Base-by-base conservation (phyloP, 2,888 invertebrate species). In the Cylloceria caligata region DNA sequence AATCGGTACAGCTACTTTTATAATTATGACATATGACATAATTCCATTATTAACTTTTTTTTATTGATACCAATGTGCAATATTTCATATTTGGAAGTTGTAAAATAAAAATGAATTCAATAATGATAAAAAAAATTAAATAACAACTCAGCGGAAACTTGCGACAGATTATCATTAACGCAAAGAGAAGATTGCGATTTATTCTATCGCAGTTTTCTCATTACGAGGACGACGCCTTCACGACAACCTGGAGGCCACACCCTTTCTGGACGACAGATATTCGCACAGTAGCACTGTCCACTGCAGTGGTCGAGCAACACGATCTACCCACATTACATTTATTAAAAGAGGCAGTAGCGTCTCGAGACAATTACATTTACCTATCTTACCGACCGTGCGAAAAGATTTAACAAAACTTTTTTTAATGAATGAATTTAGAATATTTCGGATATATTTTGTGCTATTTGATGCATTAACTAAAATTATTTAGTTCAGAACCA, bases 191-290 rank as follows among this genome's bases (percentile, higher is more conserved):
- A 86, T 88, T 88, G 86, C 91, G 91, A 91, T 92, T 92, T 91
- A 91, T 91, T 88, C 88, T 84, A 88, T 89, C 88, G 89, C 88
- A 87, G 89, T 89, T 85, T 89, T 71, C 75, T 91, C 90, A 90
- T 91, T 90, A 90, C 88, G 72, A 45, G 34, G 47, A 60, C 47
- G 89, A 88, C 88, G 88, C 87, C 87, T 86, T 24, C 60, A 87
- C 87, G 87, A 87, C 86, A 87, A 86, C 87, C 87, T 86, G 88
- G 85, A 3, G 81, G 89, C 89, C 90, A 88, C 91, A 89, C 91
- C 91, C 88, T 65, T 47, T 39, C 21, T 87, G 85, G 85, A 86
- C 64, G 52, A 16, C 24, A 45, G 55, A 47, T 62, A 76, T 55
- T 68, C 52, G 47, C 68, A 74, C 75, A 65, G 75, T 83, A 74